Conservation (phyloP, 1,140 invertebrate species). For the Drosophila tristis region DNA sequence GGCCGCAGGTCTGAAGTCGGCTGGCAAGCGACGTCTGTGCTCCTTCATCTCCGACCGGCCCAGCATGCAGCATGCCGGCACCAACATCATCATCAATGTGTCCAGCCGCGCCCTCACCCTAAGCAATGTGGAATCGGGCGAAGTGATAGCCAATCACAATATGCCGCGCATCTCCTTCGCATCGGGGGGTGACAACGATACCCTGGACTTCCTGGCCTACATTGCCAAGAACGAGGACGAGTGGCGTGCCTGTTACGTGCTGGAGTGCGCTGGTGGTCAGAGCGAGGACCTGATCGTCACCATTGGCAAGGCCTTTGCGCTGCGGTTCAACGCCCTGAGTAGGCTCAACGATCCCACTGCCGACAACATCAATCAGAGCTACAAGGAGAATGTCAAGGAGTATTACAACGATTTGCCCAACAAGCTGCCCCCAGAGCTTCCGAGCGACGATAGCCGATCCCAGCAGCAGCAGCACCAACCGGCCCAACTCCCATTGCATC, state of each 20-base stretch:
- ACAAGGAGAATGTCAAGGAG: slow-evolving; percentile 90
- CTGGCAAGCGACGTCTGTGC: slow-evolving; percentile 92
- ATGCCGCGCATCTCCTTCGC: slow-evolving; percentile 99
- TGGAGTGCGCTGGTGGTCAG: slow-evolving; percentile 96
- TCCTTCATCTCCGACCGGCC: slow-evolving; percentile 94
- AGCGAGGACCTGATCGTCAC: slow-evolving; percentile 99
- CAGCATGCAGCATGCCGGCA: slow-evolving; percentile 95
- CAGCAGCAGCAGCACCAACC: slow-evolving; percentile 42
- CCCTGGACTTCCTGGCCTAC: slow-evolving; percentile 98
- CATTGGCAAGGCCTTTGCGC: slow-evolving; percentile 98
- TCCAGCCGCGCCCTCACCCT: slow-evolving; percentile 95
- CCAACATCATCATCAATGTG: slow-evolving; percentile 96
- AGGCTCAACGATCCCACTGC: slow-evolving; percentile 34
- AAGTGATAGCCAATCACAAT: slow-evolving; percentile 95
- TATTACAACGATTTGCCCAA: slow-evolving; percentile 99
- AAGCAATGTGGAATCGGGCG: slow-evolving; percentile 92
- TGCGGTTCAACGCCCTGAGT: slow-evolving; percentile 94
- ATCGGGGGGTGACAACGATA: slow-evolving; percentile 98
- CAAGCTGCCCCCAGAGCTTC: slow-evolving; percentile 94
- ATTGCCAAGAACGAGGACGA: slow-evolving; percentile 96
- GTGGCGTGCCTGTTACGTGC: slow-evolving; percentile 97
- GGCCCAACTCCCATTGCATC: slow-evolving; percentile 52
- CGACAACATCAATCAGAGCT: slow-evolving; percentile 62
- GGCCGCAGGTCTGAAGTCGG: slow-evolving; percentile 95
- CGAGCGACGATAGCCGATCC: slow-evolving; percentile 50